Base-by-base conservation (phyloP, 1,140 invertebrate genomes). In the Periplaneta americana region DNA sequence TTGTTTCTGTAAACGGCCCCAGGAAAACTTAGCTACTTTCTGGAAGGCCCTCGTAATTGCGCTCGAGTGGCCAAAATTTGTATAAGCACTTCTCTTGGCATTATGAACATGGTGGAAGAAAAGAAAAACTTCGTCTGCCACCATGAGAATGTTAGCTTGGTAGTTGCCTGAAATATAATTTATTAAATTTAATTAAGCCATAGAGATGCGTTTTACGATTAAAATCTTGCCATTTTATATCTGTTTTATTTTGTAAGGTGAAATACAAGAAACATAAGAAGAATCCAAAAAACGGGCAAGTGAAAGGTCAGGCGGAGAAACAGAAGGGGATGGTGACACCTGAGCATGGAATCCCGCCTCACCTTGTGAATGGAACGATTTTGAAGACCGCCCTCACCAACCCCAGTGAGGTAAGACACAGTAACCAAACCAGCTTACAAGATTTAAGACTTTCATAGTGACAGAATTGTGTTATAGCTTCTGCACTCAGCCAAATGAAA, bases 221-320 rank as follows among this genome's bases (percentile, higher is more conserved):
- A 74, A 77, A 33, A 78, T 83, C 28, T 35, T 83, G 22, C 37
- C 32, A 35, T 48, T 79, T 31, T 75, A 39, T 80, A n/a, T 78
- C 57, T 80, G 31, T 80, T 33, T 57, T 75, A 18, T 34, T 75
- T 81, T 75, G 35, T 31, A 85, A 94, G 94, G 97, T 99, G 13
- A 99, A 99, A 90, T 99, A 99, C 89, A 98, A 98, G 90, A 99
- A 99, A 89, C 96, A 98, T 88, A 98, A 98, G 91, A 97, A 98
- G 87, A 91, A 91, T 89, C 90, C 84, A 90, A 91, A 86, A 88
- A 91, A 88, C 86, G 91, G 89, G 84, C 90, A 89, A 89, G 89
- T 84, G 88, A 88, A 86, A 86, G 89, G 87, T 82, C 85, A 87
- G 36, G 83, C 89, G 80, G 87, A 88, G 76, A 87, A 88, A 77